Evolutionary conservation across 2,888 invertebrate species (phyloP).

Genomic region (Poecilobothrus nobilitatus): DNA sequence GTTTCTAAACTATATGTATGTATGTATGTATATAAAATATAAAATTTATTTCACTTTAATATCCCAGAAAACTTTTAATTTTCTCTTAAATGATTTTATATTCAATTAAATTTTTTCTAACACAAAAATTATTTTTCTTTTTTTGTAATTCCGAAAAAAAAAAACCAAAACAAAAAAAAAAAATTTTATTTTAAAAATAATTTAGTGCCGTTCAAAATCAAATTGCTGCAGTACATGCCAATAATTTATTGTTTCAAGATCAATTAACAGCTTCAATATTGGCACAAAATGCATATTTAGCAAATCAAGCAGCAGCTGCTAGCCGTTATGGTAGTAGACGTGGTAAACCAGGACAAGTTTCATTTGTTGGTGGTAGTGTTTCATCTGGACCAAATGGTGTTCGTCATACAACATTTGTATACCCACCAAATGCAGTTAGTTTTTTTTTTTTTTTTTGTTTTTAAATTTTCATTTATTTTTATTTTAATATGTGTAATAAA

Average conservation of each 20-base stretch:
- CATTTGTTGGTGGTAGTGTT: background rate
- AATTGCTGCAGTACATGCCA: constrained; percentile 16
- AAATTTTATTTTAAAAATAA: too few species aligned
- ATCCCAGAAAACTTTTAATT: too few species aligned
- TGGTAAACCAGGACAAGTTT: background rate
- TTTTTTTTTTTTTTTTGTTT: too few species aligned
- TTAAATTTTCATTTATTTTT: too few species aligned
- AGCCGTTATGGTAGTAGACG: background rate
- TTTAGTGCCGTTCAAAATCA: too few species aligned
- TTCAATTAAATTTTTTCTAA: too few species aligned
- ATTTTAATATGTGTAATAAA: too few species aligned
- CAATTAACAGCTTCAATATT: constrained; percentile 12
- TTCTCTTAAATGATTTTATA: too few species aligned
- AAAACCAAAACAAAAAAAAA: too few species aligned
- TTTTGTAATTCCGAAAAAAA: background rate
- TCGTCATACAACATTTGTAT: constrained; percentile 52
- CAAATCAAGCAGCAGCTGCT: background rate
- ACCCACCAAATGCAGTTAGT: constrained; percentile 52
- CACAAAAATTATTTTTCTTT: background rate
- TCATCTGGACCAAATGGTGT: constrained; percentile 48
- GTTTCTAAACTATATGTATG: too few species aligned
- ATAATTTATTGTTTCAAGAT: constrained; percentile 24
- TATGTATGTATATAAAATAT: too few species aligned
- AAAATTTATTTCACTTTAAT: too few species aligned
- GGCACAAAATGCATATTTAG: constrained; percentile 10